These are phyloP conservation scores for Aldabrachelys gigantea DNA, from an alignment of 2,113 vertebrate genomes.

Conservation along the genomic window DNA sequence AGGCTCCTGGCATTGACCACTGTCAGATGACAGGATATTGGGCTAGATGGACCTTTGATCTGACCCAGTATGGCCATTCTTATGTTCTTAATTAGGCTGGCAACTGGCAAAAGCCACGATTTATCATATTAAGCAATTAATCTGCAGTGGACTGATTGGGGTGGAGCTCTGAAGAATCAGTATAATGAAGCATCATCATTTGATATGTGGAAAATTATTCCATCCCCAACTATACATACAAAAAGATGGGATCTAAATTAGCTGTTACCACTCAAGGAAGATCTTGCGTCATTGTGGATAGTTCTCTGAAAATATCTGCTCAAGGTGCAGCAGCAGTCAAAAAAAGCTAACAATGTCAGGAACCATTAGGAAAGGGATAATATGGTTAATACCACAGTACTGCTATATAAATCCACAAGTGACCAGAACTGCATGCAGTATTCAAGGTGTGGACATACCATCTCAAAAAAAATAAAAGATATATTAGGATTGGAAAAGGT, in stretches of 20 bases:
- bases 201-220: neutral
- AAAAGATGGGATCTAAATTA: neutral
- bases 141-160: slow-evolving; percentile 1
- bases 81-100: slow-evolving; percentile 43
- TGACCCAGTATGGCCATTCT: too few species aligned
- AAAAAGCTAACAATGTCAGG: too few species aligned
- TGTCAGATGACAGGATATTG: too few species aligned
- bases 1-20: too few species aligned
- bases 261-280: neutral
- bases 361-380: neutral
- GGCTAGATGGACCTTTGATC: too few species aligned
- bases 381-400: neutral
- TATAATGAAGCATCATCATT: slow-evolving; percentile 25
- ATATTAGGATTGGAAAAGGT: neutral
- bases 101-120: slow-evolving; percentile 43
- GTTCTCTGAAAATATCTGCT: too few species aligned
- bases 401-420: neutral
- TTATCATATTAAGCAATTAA: slow-evolving; percentile 57
- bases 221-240: neutral
- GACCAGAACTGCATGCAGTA: neutral
- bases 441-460: neutral
- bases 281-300: neutral
- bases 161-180: slow-evolving; percentile 32
- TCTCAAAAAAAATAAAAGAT: too few species aligned
- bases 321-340: too few species aligned